A percentile compares a stretch with the other conserved stretches of the same genome.
These are phyloP conservation scores for Cydia strobilella DNA, from an alignment of 1,140 invertebrate species.

Conservation along the genomic window DNA sequence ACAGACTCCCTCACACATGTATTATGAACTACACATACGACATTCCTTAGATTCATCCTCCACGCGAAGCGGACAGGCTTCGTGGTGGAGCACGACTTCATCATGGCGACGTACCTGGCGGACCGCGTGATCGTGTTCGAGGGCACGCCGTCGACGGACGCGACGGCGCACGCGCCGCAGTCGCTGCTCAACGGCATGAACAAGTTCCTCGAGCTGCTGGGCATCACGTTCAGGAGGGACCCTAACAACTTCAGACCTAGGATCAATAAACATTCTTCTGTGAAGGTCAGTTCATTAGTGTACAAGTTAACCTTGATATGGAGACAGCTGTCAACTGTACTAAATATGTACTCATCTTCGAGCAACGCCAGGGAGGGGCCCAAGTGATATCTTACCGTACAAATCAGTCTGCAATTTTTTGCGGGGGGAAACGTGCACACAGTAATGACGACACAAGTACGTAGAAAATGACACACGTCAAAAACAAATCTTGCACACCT, in stretches of 20 bases:
- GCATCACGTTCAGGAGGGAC: constrained; percentile 99
- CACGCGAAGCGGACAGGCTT: constrained; percentile 99
- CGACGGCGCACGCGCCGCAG: constrained; percentile 95
- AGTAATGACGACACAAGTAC: no score
- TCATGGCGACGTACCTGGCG: constrained; percentile 99
- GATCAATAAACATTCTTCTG: constrained; percentile 98
- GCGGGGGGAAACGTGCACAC: no score
- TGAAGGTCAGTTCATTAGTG: constrained; percentile 85
- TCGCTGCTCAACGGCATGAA: constrained; percentile 99
- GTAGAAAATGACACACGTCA: no score
- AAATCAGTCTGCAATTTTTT: no score
- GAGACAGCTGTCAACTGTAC: no score
- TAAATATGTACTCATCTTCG: no score
- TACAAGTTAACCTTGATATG: no score
- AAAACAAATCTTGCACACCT: no score
- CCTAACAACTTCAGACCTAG: constrained; percentile 99
- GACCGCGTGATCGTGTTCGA: constrained; percentile 99
- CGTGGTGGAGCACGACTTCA: constrained; percentile 99
- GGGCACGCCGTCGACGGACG: constrained; percentile 93
- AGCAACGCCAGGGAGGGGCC: no score
- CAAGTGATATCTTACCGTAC: no score
- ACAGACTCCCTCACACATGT: no score
- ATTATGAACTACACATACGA: no score
- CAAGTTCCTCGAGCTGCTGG: constrained; percentile 96
- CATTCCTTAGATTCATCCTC: constrained; percentile 99